Evolutionary conservation across 2,113 vertebrate species (phyloP).

Genomic region (Delphinapterus leucas): DNA sequence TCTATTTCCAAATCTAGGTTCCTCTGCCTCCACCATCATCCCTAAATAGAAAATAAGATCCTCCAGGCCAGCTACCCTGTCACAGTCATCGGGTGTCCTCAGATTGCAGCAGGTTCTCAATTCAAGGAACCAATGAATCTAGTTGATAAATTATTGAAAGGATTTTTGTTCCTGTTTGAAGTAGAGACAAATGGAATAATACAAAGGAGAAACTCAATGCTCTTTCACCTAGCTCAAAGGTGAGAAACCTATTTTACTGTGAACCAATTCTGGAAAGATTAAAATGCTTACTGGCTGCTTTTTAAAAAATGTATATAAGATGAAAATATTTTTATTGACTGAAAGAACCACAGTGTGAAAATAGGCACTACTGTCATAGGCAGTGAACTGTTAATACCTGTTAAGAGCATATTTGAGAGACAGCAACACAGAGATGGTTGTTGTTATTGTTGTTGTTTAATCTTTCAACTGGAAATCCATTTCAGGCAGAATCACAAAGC

Average conservation of each 20-base stretch:
- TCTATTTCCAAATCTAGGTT: neutral
- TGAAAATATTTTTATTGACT: neutral
- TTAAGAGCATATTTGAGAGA: neutral
- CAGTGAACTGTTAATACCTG: neutral
- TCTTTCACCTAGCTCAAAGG: neutral
- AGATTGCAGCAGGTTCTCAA: neutral
- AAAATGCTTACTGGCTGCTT: neutral
- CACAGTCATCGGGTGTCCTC: neutral
- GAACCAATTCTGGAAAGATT: neutral
- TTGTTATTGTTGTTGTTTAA: neutral
- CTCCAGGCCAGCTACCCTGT: neutral
- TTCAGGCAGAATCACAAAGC: neutral
- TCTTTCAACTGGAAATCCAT: neutral
- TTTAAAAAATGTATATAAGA: neutral
- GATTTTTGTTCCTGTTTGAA: slow-evolving; percentile 1
- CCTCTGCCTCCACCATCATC: neutral
- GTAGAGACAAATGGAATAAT: neutral
- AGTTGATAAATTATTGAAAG: neutral
- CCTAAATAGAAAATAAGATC: neutral
- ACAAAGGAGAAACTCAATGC: neutral
- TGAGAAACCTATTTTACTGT: neutral
- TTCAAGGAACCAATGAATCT: neutral
- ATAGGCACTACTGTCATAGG: neutral
- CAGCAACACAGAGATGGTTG: neutral
- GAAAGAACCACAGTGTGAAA: neutral